Percentiles rank a stretch among this genome's conserved stretches.
Conservation (phyloP, 2,113 vertebrate species). For the Chauna torquata region DNA sequence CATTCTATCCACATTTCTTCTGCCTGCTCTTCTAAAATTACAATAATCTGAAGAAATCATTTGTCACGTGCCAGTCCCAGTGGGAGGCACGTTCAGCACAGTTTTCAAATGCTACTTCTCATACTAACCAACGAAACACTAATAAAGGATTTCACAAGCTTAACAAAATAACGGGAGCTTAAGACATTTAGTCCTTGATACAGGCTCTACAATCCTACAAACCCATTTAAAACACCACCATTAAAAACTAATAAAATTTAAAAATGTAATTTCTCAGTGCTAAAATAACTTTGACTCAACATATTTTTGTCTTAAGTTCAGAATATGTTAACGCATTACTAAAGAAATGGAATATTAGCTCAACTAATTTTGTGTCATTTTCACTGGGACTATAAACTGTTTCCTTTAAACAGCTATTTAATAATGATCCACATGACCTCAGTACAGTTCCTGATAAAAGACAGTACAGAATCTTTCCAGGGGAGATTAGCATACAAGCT, state of each 20-base stretch:
- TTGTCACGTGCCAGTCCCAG: not conserved
- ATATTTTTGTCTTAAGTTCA: not conserved
- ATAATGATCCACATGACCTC: not conserved
- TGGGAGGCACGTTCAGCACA: not conserved
- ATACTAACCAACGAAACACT: not conserved
- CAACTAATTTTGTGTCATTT: not conserved
- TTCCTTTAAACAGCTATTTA: constrained; percentile 26
- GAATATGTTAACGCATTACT: not conserved
- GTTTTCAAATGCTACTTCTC: not conserved
- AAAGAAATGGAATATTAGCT: not conserved
- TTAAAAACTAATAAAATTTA: not conserved
- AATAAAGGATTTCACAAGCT: not conserved
- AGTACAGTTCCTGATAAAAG: not conserved
- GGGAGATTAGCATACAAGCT: not conserved
- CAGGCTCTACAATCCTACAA: not conserved
- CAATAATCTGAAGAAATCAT: not conserved
- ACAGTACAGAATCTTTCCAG: not conserved
- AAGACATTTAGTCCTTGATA: not conserved
- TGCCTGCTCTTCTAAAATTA: not conserved
- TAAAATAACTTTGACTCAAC: not conserved
- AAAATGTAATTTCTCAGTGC: not conserved
- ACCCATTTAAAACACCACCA: not conserved
- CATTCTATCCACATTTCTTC: not conserved
- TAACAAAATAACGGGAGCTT: not conserved
- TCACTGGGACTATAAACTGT: not conserved